phyloP scores from a whole-genome alignment of 30 jellyfish, hydroid and myxozoan species.

The Cassiopea xamachana region DNA sequence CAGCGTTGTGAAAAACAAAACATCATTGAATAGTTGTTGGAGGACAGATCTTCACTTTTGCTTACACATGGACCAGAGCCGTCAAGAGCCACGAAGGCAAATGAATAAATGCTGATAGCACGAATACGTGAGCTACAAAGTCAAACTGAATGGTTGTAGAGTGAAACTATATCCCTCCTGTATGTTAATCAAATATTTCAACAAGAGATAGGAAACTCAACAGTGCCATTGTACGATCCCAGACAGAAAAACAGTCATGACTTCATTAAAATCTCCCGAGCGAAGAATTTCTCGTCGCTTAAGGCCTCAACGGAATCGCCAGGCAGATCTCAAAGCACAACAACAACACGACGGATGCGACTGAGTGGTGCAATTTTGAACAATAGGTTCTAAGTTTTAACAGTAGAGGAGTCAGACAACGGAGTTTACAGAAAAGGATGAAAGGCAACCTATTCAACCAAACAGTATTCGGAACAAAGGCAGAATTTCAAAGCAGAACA shows the following conservation, averaged over 20 bases:
- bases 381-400: constrained; percentile 12
- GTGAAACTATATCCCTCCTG: background rate
- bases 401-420: constrained; percentile 8
- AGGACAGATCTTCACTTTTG: background rate
- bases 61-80: background rate
- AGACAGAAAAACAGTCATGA: constrained; percentile 9
- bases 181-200: constrained; percentile 8
- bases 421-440: constrained; percentile 4
- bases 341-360: constrained; percentile 6
- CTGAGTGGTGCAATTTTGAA: background rate
- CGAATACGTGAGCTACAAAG: constrained; percentile 18
- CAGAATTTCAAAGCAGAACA: background rate
- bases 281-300: constrained; percentile 13
- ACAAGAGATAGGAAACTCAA: background rate
- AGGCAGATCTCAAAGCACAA: background rate
- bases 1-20: too few relatives aligned
- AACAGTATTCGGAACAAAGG: background rate
- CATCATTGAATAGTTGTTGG: too few relatives aligned
- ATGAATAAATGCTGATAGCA: constrained; percentile 10
- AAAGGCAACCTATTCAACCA: constrained; percentile 17
- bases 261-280: constrained; percentile 7
- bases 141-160: constrained; percentile 4
- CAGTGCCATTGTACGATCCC: background rate
- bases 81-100: constrained; percentile 19
- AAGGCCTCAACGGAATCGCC: constrained; percentile 1